These are phyloP conservation scores for Rattus norvegicus DNA, from an alignment of 2,113 vertebrate species.

Conservation along the genomic window GRCr8 NC_086026.1:37397001-37397500, in stretches of 20 bases:
- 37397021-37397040: background rate
- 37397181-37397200: background rate
- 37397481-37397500: background rate
- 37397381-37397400: background rate
- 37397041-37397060: background rate
- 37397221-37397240: background rate
- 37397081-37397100: background rate
- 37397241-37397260: constrained; percentile 4
- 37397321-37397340: background rate
- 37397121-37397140: background rate
- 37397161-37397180: background rate
- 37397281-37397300: background rate
- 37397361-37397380: background rate
- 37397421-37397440: background rate
- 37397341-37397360: background rate
- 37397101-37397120: background rate
- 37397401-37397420: background rate
- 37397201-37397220: constrained; percentile 28
- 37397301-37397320: background rate
- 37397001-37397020: constrained; percentile 62
- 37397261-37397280: rapidly evolving
- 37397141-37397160: background rate
- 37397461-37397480: background rate
- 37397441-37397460: background rate
- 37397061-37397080: background rate